Percentiles rank a stretch among this genome's conserved stretches.
phyloP scores from a whole-genome alignment of 2,888 invertebrate genomes.

The Resseliella maxima region DNA sequence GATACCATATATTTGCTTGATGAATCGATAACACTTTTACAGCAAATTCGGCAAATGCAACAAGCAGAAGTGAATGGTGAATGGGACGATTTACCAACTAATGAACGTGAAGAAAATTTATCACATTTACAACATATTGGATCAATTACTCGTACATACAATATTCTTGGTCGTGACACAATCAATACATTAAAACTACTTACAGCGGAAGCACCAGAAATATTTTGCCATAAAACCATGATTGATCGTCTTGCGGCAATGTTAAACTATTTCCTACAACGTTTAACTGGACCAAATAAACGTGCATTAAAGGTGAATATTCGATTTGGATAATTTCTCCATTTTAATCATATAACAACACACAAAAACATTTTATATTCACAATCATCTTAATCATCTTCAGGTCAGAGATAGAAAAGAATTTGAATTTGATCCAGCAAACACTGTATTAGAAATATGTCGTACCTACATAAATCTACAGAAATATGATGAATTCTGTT shows the following conservation, averaged over 20 bases:
- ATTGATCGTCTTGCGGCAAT: constrained; percentile 93
- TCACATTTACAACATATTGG: constrained; percentile 80
- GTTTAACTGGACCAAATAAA: constrained; percentile 91
- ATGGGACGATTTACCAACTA: constrained; percentile 77
- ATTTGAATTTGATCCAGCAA: constrained; percentile 91
- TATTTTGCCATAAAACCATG: constrained; percentile 91
- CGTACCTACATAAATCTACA: constrained; percentile 91
- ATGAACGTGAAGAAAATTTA: constrained; percentile 81
- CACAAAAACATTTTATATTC: too few relatives aligned
- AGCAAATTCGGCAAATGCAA: constrained; percentile 85
- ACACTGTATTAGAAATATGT: constrained; percentile 89
- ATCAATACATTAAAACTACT: constrained; percentile 84
- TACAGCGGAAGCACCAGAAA: constrained; percentile 79
- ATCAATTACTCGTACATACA: constrained; percentile 90
- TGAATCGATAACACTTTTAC: constrained; percentile 90
- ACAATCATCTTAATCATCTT: too few relatives aligned
- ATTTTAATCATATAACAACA: too few relatives aligned
- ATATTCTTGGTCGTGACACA: constrained; percentile 90
- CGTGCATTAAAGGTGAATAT: constrained; percentile 83
- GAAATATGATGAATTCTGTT: constrained; percentile 78
- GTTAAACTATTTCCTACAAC: constrained; percentile 92
- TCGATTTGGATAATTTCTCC: too few relatives aligned
- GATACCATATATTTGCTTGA: constrained; percentile 96
- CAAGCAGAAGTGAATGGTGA: constrained; percentile 77
- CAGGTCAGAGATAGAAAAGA: constrained; percentile 90